Evolutionary conservation across 1,140 invertebrate species (phyloP).

Genomic region (Ooceraea biroi): DNA sequence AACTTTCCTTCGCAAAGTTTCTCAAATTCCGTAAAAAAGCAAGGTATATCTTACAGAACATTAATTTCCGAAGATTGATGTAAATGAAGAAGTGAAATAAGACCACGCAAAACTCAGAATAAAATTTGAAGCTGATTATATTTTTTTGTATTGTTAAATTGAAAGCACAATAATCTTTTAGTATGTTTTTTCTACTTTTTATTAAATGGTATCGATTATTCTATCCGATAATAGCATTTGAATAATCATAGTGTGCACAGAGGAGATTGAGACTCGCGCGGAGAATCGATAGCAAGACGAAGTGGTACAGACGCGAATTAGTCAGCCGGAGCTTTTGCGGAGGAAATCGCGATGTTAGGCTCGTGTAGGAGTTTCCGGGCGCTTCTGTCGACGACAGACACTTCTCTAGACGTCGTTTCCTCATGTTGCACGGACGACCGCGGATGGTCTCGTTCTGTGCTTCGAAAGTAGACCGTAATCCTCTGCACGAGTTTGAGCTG

Average conservation of each 20-base stretch:
- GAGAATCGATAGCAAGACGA: slow-evolving; percentile 35
- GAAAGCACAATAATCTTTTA: neutral
- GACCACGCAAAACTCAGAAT: neutral
- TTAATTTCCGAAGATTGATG: slow-evolving; percentile 10
- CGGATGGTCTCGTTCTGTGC: neutral
- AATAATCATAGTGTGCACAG: neutral
- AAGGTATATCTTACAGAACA: neutral
- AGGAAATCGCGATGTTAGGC: slow-evolving; percentile 31
- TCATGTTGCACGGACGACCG: slow-evolving; percentile 20
- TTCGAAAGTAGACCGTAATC: slow-evolving; percentile 41
- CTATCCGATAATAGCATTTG: neutral
- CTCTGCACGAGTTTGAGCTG: neutral
- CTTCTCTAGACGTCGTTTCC: slow-evolving; percentile 28
- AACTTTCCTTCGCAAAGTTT: slow-evolving; percentile 31
- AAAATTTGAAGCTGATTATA: neutral
- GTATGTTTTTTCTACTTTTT: neutral
- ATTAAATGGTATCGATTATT: slow-evolving; percentile 6
- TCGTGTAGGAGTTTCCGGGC: slow-evolving; percentile 39
- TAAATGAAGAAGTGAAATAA: neutral
- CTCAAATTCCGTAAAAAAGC: slow-evolving; percentile 21
- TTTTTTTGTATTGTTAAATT: no score
- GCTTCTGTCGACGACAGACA: slow-evolving; percentile 46
- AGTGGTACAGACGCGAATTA: slow-evolving; percentile 56
- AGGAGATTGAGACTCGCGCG: slow-evolving; percentile 8
- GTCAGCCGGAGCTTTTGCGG: slow-evolving; percentile 33